A percentile compares a stretch with the other conserved stretches of the same genome.
These are phyloP conservation scores for Cryptotis parvus DNA, from an alignment of 2,113 vertebrate genomes.

Conservation along the genomic window DNA sequence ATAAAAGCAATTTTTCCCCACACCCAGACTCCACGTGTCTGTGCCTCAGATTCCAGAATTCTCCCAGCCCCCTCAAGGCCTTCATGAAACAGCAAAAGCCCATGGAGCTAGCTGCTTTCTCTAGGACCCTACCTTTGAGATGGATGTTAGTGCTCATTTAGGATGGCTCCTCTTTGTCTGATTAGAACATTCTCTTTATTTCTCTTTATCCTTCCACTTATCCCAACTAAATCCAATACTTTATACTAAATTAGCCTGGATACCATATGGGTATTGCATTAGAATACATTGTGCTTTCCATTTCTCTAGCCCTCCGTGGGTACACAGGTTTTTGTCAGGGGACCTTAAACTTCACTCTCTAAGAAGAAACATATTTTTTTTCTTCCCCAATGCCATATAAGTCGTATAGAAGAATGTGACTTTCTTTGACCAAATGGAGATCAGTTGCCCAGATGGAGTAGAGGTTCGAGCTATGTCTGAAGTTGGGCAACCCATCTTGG, in stretches of 20 bases:
- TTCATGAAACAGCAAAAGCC: neutral
- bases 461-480: neutral
- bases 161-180: neutral
- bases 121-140: neutral
- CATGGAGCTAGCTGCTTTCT: neutral
- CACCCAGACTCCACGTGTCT: neutral
- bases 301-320: neutral
- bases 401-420: too few species aligned
- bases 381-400: too few species aligned
- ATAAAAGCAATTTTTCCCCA: neutral
- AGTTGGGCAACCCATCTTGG: accelerated
- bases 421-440: too few species aligned
- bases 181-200: neutral
- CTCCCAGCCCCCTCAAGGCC: neutral
- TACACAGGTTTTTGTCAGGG: neutral
- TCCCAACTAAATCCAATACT: neutral
- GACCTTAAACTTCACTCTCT: neutral
- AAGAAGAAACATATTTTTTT: too few species aligned
- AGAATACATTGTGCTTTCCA: neutral
- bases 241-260: neutral
- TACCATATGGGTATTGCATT: neutral
- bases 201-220: neutral
- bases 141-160: neutral
- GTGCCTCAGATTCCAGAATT: neutral
- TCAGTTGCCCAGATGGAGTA: neutral